Base-by-base conservation (phyloP, 1,140 invertebrate species). In the Drosophila kanapiae region DNA sequence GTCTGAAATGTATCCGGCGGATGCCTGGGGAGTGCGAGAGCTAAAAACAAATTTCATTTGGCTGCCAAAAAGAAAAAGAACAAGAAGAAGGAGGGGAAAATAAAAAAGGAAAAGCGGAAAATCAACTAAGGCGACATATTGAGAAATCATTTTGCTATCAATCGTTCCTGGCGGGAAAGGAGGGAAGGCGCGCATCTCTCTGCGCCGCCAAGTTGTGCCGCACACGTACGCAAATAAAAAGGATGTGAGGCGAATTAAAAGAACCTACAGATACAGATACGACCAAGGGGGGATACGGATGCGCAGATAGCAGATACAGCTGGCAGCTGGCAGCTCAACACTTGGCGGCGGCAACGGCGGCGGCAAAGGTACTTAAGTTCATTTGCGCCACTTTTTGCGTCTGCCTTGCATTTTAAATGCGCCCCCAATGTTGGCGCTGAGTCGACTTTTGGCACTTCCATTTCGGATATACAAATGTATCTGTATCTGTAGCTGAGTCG, bases 161-260 rank as follows among this genome's bases (percentile, higher is more conserved):
- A 87, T 80, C 74, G 80, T 27, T 16, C n/a, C 13, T 3, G 23
- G 23, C 3, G 23, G 23, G 1, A 23, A 14, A 23, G 35, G 6
- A 56, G 27, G 35, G 18, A 45, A 56, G 23, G 23, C 23, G 23
- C 23, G 23, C 23, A 23, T 23, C 23, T 23, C 23, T 23, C n/a
- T 6, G 27, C 14, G 23, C 14, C 57, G 40, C 47, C 47, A 53
- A 54, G 38, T 56, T 57, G 23, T n/a, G 49, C 58, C 62, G 63
- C 83, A 76, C 82, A 86, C 83, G 83, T 87, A 87, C 80, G 83
- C 84, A 88, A 87, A 87, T 87, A 87, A 80, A 80, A 87, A 80
- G 84, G 83, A 80, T 87, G 84, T 87, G 84, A 83, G 78, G 77
- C 84, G 80, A 87, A 88, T 87, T 87, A 88, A 87, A 88, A 87